These are phyloP conservation scores for Ptilorrhoa leucosticta DNA, from an alignment of 2,113 vertebrate species.

Conservation along the genomic window DNA sequence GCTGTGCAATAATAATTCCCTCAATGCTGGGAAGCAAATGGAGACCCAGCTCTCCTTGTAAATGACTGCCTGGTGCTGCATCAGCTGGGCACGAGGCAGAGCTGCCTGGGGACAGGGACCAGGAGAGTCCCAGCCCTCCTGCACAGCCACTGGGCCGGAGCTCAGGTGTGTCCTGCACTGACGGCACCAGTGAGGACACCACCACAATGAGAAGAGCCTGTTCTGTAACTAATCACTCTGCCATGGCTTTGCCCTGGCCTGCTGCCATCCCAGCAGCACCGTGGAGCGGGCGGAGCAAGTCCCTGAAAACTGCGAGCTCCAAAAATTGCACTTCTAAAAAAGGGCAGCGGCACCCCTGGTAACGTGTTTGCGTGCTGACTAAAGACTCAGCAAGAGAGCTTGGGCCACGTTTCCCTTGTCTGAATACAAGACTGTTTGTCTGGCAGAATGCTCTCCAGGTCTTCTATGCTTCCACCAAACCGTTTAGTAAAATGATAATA, in stretches of 20 bases:
- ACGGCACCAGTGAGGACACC: neutral
- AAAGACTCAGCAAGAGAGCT: neutral
- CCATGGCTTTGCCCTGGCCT: neutral
- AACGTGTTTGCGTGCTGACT: neutral
- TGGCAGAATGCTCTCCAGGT: neutral
- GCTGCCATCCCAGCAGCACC: neutral
- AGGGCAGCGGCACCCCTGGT: neutral
- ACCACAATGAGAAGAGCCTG: neutral
- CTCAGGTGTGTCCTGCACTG: neutral
- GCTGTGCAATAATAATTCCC: neutral
- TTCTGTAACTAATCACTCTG: neutral
- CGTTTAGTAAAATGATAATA: neutral
- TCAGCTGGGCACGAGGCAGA: neutral
- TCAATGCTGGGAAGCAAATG: neutral
- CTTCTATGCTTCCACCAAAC: neutral
- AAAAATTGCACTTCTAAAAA: neutral
- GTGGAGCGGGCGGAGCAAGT: neutral
- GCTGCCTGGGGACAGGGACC: neutral
- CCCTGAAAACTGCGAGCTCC: neutral
- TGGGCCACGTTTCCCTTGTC: neutral
- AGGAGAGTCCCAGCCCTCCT: neutral
- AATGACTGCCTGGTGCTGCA: neutral
- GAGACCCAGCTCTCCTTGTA: neutral
- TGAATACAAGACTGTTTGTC: neutral
- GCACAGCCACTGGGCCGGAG: neutral